phyloP scores from a whole-genome alignment of 1,140 invertebrate species.

The Drosophila yakuba region DNA sequence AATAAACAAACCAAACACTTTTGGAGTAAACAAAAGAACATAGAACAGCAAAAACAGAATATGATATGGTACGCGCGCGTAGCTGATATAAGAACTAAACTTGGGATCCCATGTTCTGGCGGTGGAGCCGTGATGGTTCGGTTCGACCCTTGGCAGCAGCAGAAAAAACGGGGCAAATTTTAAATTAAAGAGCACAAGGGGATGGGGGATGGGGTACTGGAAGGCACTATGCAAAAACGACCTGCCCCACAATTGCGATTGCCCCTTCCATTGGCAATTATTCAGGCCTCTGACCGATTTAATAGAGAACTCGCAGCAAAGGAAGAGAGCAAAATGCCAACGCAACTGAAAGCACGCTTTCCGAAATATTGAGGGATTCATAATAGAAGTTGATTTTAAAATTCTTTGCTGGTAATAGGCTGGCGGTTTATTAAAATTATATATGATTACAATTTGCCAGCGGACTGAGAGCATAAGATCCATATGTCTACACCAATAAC shows the following conservation, averaged over 20 bases:
- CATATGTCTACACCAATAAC: neutral
- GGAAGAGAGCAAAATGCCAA: slow-evolving; percentile 14
- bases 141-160: slow-evolving; percentile 4
- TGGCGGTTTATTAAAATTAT: no score
- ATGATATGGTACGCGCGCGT: slow-evolving; percentile 65
- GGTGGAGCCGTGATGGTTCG: neutral
- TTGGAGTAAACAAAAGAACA: slow-evolving; percentile 59
- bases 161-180: slow-evolving; percentile 5
- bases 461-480: no score
- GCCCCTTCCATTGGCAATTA: slow-evolving; percentile 60
- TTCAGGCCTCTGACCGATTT: slow-evolving; percentile 75
- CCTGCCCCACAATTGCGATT: slow-evolving; percentile 41
- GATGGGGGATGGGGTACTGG: neutral
- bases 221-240: slow-evolving; percentile 33
- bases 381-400: neutral
- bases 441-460: no score
- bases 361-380: neutral
- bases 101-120: neutral
- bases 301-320: slow-evolving; percentile 40
- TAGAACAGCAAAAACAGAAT: slow-evolving; percentile 32
- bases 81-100: slow-evolving; percentile 47
- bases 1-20: slow-evolving; percentile 68
- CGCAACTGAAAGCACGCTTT: neutral
- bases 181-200: slow-evolving; percentile 1
- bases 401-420: no score